Percentiles rank a stretch among this genome's conserved stretches.
Evolutionary conservation across 2,113 vertebrate species (phyloP).

Genomic region (Vicugna pacos): DNA sequence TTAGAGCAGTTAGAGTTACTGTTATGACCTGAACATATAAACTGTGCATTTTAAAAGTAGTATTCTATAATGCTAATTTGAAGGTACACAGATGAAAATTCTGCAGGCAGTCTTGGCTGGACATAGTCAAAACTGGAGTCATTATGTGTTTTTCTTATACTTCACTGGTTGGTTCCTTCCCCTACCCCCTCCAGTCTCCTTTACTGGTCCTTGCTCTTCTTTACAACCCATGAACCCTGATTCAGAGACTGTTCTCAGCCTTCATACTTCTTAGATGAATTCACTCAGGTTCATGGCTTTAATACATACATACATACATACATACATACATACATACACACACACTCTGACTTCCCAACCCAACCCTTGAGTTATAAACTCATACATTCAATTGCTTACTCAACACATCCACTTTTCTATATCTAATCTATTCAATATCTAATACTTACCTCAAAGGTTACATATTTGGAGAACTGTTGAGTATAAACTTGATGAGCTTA

Average conservation of each 20-base stretch:
- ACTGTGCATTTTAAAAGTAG: background rate
- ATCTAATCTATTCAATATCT: background rate
- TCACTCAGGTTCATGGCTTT: background rate
- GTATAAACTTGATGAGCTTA: background rate
- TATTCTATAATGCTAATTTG: background rate
- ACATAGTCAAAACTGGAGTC: background rate
- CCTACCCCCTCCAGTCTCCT: fast-evolving
- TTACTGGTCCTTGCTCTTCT: background rate
- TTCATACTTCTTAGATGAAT: background rate
- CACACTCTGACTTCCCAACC: background rate
- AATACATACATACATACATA: background rate
- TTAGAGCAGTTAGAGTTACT: background rate
- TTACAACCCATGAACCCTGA: background rate
- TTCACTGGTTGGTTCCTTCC: background rate
- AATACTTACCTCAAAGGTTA: background rate
- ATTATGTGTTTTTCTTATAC: background rate
- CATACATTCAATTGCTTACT: background rate
- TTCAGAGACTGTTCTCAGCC: background rate
- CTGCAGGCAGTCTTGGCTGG: background rate
- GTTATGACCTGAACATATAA: background rate
- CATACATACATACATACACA: background rate
- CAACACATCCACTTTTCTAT: background rate
- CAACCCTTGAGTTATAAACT: background rate
- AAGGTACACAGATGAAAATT: background rate
- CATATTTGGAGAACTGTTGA: background rate